Percentiles rank a stretch among this genome's conserved stretches.
phyloP scores from a whole-genome alignment of 2,113 vertebrate genomes.

The Entelurus aequoreus region DNA sequence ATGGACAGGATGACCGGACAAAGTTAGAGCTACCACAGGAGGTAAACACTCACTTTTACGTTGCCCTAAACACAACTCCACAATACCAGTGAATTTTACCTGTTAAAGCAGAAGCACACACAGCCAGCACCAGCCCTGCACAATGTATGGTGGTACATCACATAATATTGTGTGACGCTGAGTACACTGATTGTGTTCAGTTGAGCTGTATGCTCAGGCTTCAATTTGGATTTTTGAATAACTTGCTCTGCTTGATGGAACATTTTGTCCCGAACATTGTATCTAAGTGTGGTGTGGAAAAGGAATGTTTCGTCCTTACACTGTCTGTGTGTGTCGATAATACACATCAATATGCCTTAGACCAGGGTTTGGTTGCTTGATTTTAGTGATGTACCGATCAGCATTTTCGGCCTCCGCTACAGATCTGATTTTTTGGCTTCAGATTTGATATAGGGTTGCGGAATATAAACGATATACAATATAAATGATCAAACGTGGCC shows the following conservation, averaged over 20 bases:
- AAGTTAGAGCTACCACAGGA: slow-evolving; percentile 93
- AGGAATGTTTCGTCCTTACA: background rate
- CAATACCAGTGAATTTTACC: too few species aligned
- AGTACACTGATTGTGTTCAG: background rate
- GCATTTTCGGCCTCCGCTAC: too few species aligned
- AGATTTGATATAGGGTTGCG: too few species aligned
- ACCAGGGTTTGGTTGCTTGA: too few species aligned
- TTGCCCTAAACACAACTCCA: background rate
- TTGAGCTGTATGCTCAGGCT: background rate
- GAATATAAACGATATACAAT: too few species aligned
- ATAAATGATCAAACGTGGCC: too few species aligned
- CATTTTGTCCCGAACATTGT: background rate
- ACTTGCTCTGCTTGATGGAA: background rate
- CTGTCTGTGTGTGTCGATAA: background rate
- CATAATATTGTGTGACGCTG: background rate
- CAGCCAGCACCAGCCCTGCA: background rate
- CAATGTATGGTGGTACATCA: too few species aligned
- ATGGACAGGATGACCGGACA: slow-evolving; percentile 90
- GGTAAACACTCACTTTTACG: slow-evolving; percentile 62
- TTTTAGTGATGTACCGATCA: too few species aligned
- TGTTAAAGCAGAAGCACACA: background rate
- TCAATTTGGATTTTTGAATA: background rate
- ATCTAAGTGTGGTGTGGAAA: background rate
- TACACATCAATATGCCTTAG: too few species aligned
- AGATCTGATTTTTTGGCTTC: too few species aligned